Evolutionary conservation across 2,113 vertebrate species (phyloP).

Genomic region (Barbus barbus): DNA sequence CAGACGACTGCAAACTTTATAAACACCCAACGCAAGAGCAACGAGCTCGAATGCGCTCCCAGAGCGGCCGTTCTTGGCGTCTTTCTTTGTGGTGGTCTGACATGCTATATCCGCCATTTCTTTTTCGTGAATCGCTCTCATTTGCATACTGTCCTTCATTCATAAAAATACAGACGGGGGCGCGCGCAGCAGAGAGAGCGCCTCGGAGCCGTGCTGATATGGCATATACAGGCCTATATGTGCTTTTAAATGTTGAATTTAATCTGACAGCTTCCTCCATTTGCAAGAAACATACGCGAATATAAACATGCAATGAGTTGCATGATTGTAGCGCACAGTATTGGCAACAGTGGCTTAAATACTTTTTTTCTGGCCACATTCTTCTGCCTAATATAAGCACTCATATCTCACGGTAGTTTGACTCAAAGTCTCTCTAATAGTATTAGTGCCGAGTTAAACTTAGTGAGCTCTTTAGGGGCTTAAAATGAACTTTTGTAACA

Average conservation of each 20-base stretch:
- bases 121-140: slow-evolving; percentile 75
- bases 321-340: too few relatives aligned
- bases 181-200: slow-evolving; percentile 13
- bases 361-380: not conserved
- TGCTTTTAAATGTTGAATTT: not conserved
- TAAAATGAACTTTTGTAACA: slow-evolving; percentile 41
- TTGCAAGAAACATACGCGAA: not conserved
- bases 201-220: not conserved
- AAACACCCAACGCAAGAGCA: not conserved
- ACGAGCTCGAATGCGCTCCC: too few relatives aligned
- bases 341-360: too few relatives aligned
- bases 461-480: slow-evolving; percentile 24
- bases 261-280: not conserved
- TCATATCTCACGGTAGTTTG: not conserved
- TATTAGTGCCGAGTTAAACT: slow-evolving; percentile 34
- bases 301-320: too few relatives aligned
- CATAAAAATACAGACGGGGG: slow-evolving; percentile 74
- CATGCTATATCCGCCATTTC: slow-evolving; percentile 74
- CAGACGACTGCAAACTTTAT: not conserved
- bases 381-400: not conserved
- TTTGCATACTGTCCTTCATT: slow-evolving; percentile 86
- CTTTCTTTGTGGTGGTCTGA: slow-evolving; percentile 62
- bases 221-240: not conserved
- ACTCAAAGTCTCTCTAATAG: slow-evolving; percentile 41
- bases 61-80: slow-evolving; percentile 28